Evolutionary conservation across 2,113 vertebrate species (phyloP), one percentile per base, ranked within the genome.

Genomic region (Plestiodon gilberti): DNA sequence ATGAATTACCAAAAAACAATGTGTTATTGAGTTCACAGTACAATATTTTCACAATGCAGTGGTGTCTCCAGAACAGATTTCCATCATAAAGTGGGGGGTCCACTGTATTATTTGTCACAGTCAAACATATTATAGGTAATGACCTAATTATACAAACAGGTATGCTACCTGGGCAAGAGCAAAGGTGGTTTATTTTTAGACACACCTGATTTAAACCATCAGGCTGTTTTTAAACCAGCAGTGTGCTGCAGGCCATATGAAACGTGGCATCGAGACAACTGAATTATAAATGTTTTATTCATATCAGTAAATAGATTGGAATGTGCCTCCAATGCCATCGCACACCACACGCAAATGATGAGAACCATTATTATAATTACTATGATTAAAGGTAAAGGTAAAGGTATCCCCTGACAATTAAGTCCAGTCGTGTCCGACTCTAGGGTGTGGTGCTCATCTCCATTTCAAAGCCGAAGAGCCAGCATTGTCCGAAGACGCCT

Each of bases 161-260:
- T 85, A 76, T 89, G 15, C 85, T 35, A 86, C 55, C 23, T 77
- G 23, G 28, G 84, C 8, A 69, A 43, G 85, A 69, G 83, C 78
- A 89, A 89, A 69, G 25, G 5, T 62, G 0, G 0, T 81, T 89
- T 84, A 67, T 69, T 81, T 90, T 89, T 67, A 83, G 70, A 84
- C 59, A 87, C 5, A 17, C 4, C 20, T 33, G 30, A 2, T 88
- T 88, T 85, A 80, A 40, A 61, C 6, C 86, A 20, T 43, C 75
- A 9, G 30, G 20, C 23, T 93, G 17, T n/a, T n/a, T 35, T 78
- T 35, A 35, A 57, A 82, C 33, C 17, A 86, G 87, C 62, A 67
- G 40, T 0, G 17, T 35, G 48, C 20, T 80, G 23, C 57, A 18
- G 79, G 13, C 1, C 18, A 81, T 92, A 78, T 85, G 76, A 30